A percentile compares a stretch with the other conserved stretches of the same genome.
phyloP scores from a whole-genome alignment of 2,113 vertebrate species.

The Vulpes vulpes region DNA sequence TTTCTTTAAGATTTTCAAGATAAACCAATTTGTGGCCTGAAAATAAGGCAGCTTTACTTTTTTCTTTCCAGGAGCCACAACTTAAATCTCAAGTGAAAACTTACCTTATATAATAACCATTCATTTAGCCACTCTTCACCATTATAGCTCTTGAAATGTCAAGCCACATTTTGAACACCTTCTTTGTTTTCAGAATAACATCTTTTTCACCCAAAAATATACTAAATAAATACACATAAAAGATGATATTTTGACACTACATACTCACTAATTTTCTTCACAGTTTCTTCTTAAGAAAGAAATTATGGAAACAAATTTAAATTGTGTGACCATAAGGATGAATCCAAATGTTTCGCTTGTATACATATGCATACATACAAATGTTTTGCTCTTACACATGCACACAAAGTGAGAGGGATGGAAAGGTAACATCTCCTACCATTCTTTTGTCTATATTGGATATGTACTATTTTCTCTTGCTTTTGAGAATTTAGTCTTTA shows the following conservation, averaged over 20 bases:
- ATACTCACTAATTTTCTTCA: background rate
- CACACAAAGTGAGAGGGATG: background rate
- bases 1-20: constrained; percentile 11
- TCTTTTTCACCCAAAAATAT: background rate
- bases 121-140: background rate
- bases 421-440: background rate
- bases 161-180: background rate
- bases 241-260: background rate
- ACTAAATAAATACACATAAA: background rate
- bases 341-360: background rate
- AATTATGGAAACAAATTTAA: background rate
- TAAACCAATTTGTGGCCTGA: background rate
- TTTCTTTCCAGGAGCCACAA: background rate
- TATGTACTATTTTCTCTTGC: background rate
- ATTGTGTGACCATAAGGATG: background rate
- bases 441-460: background rate
- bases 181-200: background rate
- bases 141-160: background rate
- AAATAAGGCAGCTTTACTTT: background rate
- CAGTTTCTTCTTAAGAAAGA: background rate
- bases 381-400: background rate
- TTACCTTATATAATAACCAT: background rate
- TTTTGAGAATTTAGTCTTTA: background rate
- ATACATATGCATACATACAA: background rate
- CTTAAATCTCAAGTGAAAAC: background rate